These are phyloP conservation scores for Pegoplata infirma DNA, from an alignment of 2,888 invertebrate species.

Conservation along the genomic window DNA sequence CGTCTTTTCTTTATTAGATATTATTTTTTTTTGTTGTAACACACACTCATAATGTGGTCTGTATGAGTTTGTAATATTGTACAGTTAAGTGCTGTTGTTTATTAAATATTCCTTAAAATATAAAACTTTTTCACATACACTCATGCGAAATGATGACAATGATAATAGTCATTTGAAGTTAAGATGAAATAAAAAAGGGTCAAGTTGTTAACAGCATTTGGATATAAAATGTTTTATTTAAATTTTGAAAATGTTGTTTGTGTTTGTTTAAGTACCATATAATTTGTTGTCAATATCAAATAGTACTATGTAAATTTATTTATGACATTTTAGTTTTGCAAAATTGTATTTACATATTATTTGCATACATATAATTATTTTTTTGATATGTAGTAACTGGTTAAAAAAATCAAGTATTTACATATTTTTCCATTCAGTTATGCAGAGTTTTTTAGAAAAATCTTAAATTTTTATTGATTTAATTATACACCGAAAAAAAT, in stretches of 20 bases:
- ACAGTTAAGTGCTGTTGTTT: conserved; percentile 20
- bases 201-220: conserved; percentile 26
- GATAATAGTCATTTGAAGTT: conserved; percentile 15
- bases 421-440: too few species aligned
- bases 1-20: neutral
- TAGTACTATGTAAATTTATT: conserved; percentile 7
- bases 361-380: too few species aligned
- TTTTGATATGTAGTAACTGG: too few species aligned
- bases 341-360: too few species aligned
- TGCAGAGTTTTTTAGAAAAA: too few species aligned
- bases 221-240: conserved; percentile 26
- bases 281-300: conserved; percentile 30
- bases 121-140: too few species aligned
- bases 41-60: neutral
- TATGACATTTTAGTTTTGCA: too few species aligned
- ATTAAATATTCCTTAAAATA: too few species aligned
- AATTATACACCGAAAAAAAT: too few species aligned
- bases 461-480: too few species aligned
- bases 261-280: conserved; percentile 28
- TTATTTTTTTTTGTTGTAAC: neutral
- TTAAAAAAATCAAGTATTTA: too few species aligned
- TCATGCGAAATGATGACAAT: neutral
- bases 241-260: conserved; percentile 16
- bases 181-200: neutral
- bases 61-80: neutral